Evolutionary conservation across 1,140 invertebrate genomes (phyloP), one percentile per base, ranked within the genome.

Genomic region (Cotesia typhae): DNA sequence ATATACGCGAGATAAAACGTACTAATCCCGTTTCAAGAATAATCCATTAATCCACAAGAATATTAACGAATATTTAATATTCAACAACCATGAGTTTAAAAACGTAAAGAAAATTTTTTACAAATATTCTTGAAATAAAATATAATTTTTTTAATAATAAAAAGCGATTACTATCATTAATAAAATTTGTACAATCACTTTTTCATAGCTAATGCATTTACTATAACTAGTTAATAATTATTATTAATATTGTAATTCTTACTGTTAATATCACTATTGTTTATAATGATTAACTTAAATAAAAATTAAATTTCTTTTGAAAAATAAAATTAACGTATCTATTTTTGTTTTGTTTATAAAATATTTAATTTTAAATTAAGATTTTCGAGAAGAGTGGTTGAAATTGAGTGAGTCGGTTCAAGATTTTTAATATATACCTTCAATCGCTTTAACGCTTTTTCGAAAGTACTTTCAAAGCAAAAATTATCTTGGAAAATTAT

Each of bases 21-120:
- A 67, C 51, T 67, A 67, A 67, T 67, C 66, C 66, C 51, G 28
- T 67, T 67, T 67, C 51, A 67, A 67, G 51, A 67, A 53, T 67
- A 67, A 67, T 67, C 66, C 66, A 67, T 55, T 67, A 67, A 67
- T 67, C 66, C 66, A 20, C 47, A 53, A 66, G 64, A 66, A 66
- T 65, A 66, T 66, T 66, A 38, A 66, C 64, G 14, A 55, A 14
- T 10, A 53, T 53, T 10, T 55, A 55, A 20, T 38, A 36, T 63
- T 63, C 28, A 63, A 63, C 36, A 38, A 38, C 35, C 3, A n/a
- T n/a, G 17, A 55, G 12, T 55, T 55, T 17, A n/a, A 55, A n/a
- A 3, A 55, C 53, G 12, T 55, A 55, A 5, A n/a, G n/a, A 55
- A 17, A 20, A 59, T 37, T n/a, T 37, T n/a, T 38, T 28, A 38